Base-by-base conservation (phyloP, 2,888 invertebrate species). In the Keiferia lycopersicella region DNA sequence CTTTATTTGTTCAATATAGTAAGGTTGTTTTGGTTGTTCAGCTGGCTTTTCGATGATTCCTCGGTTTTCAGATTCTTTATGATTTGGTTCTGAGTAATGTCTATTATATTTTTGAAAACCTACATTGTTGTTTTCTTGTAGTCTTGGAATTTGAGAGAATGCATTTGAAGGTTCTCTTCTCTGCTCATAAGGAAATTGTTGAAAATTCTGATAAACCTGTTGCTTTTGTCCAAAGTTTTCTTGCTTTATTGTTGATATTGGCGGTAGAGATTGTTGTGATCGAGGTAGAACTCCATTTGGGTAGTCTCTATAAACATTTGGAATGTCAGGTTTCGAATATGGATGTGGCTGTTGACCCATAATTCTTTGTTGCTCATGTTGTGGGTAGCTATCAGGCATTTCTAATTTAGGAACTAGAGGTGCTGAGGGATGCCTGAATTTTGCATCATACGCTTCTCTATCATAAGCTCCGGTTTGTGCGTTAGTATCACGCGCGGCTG, bases 1-100 rank as follows among this genome's bases (percentile, higher is more conserved):
- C 75, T 92, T 92, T 41, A 92, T 92, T 76, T 92, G 92, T 68
- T 92, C 92, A 71, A 92, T 88, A 65, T 92, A 92, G 72, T 85
- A 92, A 62, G 92, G 88, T 38, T 84, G 87, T 71, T 87, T 92
- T 4, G 86, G 77, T 22, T 50, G 50, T 57, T 88, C 86, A 20
- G 67, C 68, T 6, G 79, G 68, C 63, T 76, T 81, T 34, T 73
- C 84, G 7, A 72, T 64, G 68, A 69, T 77, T 26, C 66, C 72
- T 62, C 76, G 70, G 56, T 71, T 81, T 20, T 85, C 82, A 14
- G 73, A 60, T 59, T 81, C 84, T 74, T 84, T 84, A 38, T 68
- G 38, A 69, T 86, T 87, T 6, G 72, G 66, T 59, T 87, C 86
- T 62, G 67, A 73, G 59, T 76, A 78, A 69, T 79, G 85, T 67